Evolutionary conservation across 2,888 invertebrate species (phyloP).

Genomic region (Archips xylosteana): DNA sequence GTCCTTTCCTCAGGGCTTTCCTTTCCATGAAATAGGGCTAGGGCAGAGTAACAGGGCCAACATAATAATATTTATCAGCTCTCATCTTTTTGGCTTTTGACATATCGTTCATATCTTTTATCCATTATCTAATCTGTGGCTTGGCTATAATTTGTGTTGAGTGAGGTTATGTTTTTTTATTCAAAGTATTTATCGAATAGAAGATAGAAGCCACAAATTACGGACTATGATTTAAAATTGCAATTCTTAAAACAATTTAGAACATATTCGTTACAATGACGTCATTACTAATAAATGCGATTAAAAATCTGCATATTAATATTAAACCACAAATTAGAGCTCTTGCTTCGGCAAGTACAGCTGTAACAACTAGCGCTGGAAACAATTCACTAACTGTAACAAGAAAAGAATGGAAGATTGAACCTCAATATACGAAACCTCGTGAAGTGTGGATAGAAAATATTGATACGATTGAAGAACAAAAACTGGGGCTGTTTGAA

Average conservation of each 20-base stretch:
- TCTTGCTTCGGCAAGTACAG: conserved; percentile 57
- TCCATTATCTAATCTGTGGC: background rate
- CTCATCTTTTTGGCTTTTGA: too few species aligned
- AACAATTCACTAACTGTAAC: conserved; percentile 58
- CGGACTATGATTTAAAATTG: background rate
- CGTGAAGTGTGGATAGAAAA: conserved; percentile 96
- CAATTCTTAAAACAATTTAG: background rate
- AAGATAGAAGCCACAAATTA: background rate
- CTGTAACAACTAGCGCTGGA: conserved; percentile 52
- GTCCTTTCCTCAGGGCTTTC: too few species aligned
- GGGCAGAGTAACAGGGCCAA: too few species aligned
- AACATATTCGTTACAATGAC: conserved; percentile 57
- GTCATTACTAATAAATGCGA: conserved; percentile 67
- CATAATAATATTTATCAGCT: too few species aligned
- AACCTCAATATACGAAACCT: conserved; percentile 85
- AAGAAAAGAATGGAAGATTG: conserved; percentile 79
- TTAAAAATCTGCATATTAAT: conserved; percentile 69
- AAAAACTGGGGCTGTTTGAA: conserved; percentile 93
- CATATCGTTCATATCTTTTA: too few species aligned
- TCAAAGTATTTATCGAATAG: background rate
- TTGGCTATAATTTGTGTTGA: background rate
- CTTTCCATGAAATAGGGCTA: too few species aligned
- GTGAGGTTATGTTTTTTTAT: conserved; percentile 2
- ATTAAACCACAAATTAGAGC: conserved; percentile 61
- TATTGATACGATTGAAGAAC: conserved; percentile 90